Base-by-base conservation (phyloP, 2,888 invertebrate species). In the Synergus itoensis region DNA sequence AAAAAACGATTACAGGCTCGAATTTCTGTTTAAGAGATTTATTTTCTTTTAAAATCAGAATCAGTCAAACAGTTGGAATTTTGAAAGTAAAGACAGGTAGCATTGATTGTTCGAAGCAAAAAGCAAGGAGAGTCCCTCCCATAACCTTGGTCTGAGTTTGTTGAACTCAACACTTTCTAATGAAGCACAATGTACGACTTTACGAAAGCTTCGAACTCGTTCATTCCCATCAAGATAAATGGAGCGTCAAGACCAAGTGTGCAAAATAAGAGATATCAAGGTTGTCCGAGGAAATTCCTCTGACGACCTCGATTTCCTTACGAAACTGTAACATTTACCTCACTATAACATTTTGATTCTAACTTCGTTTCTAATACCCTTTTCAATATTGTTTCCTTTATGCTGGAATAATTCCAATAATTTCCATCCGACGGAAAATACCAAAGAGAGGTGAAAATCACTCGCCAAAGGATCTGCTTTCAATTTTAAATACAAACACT, bases 101-200 rank as follows among this genome's bases (percentile, higher is more conserved):
- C 28, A 69, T 53, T 45, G 45, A 45, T 41, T n/a, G 40, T 41
- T 67, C 18, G 11, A 28, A 18, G 45, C 45, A 67, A 67, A 67
- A 67, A 67, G 21, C 28, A 36, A 69, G 48, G 69, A 53, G 48
- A 69, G 45, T 48, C 48, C 48, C 45, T 69, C 48, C 48, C n/a
- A 48, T 28, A 53, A 48, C 69, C 69, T 69, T 69, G 69, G 28
- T 7, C 28, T 48, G n/a, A 53, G 69, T 69, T 69, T 48, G n/a
- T 69, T 53, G 69, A 69, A 69, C 69, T 69, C 69, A 21, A 69
- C 45, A 69, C 69, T 69, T 69, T 69, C 69, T 69, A 69, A 69
- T 69, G 48, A 69, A 69, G 36, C 69, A 67, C 45, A 67, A 67
- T 67, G 69, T 28, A 28, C 28, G 28, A 8, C 28, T 69, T 36